Conservation (phyloP, 2,113 vertebrate species). For the Coracopsis vasa region DNA sequence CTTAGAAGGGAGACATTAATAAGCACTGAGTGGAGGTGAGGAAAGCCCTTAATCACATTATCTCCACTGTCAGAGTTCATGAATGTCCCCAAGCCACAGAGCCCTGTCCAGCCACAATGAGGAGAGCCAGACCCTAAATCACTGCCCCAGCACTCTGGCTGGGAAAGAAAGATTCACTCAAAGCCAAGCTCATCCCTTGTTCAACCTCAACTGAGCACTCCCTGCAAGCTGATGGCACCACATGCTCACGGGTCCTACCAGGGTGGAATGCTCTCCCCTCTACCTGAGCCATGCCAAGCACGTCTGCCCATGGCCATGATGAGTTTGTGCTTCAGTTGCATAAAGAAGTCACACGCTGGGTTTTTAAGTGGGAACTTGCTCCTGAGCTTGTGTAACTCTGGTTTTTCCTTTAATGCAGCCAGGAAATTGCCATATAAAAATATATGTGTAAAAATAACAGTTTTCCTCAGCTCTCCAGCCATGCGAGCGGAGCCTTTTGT, state of each 20-base stretch:
- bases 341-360: neutral
- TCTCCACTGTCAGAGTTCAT: neutral
- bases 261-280: neutral
- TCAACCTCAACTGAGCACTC: rapidly evolving
- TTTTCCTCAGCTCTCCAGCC: neutral
- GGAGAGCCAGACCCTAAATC: rapidly evolving
- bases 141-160: rapidly evolving
- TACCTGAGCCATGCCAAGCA: neutral
- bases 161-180: neutral
- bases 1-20: neutral
- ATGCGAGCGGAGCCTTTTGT: neutral
- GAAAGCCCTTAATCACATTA: constrained; percentile 14
- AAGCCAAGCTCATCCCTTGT: neutral
- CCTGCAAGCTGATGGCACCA: neutral
- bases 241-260: rapidly evolving
- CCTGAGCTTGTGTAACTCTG: neutral
- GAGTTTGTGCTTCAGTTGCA: neutral
- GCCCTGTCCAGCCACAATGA: neutral
- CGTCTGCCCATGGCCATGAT: rapidly evolving
- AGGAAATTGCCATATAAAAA: neutral
- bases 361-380: neutral
- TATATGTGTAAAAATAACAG: neutral
- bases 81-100: neutral
- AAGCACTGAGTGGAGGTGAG: neutral
- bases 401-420: neutral